phyloP scores from a whole-genome alignment of 2,113 vertebrate genomes.

The Emydura subglobosa region DNA sequence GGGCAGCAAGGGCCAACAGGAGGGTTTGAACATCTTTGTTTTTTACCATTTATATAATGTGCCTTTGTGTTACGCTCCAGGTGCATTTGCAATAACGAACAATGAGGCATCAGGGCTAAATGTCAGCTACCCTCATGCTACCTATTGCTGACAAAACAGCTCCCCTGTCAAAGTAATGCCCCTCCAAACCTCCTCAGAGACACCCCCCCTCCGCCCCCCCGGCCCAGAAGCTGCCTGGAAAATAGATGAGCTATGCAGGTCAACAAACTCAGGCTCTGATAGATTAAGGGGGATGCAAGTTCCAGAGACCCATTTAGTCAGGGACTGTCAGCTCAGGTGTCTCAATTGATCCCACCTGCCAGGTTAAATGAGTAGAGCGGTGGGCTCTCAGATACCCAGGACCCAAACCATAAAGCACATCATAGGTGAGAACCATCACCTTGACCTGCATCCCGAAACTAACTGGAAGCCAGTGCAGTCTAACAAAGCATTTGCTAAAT shows the following conservation, averaged over 20 bases:
- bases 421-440: not conserved
- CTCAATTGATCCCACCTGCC: too few relatives aligned
- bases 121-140: not conserved
- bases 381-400: not conserved
- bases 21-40: not conserved
- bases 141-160: not conserved
- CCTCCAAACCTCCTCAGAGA: not conserved
- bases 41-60: not conserved
- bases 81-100: not conserved
- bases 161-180: not conserved
- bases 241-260: not conserved
- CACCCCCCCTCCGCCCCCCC: too few relatives aligned
- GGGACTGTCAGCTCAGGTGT: too few relatives aligned
- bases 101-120: not conserved
- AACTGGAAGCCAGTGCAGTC: not conserved
- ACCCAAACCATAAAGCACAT: not conserved
- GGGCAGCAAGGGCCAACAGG: accelerated
- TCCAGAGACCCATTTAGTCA: not conserved
- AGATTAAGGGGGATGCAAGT: not conserved
- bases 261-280: not conserved
- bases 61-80: not conserved
- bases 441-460: not conserved
- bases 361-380: too few relatives aligned
- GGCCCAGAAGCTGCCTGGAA: not conserved
- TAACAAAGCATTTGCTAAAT: not conserved